A percentile compares a stretch with the other conserved stretches of the same genome.
Evolutionary conservation across 2,797 vertebrate genomes (phyloP).

Genomic region (Hydrocynus forskahlii): DNA sequence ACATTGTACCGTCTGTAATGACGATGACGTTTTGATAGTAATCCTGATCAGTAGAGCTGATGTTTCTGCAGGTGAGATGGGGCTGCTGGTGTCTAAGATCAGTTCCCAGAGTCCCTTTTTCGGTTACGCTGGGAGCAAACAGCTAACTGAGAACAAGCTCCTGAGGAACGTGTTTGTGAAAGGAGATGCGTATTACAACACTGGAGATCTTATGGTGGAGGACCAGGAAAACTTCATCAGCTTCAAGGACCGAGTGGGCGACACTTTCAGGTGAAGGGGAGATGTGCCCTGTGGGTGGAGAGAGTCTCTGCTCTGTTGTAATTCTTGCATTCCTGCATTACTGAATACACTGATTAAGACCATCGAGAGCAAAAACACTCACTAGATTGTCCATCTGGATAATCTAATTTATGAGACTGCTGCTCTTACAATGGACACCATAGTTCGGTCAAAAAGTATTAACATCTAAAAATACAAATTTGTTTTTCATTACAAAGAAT

Average conservation of each 20-base stretch:
- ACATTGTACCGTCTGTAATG: too few species aligned
- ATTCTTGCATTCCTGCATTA: background rate
- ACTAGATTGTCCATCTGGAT: background rate
- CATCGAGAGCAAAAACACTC: background rate
- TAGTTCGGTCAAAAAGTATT: too few species aligned
- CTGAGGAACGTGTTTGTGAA: conserved; percentile 86
- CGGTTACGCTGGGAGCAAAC: conserved; percentile 89
- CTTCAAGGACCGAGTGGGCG: conserved; percentile 91
- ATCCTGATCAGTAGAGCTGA: background rate
- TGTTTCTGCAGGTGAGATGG: conserved; percentile 82
- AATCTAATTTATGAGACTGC: background rate
- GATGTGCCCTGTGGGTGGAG: background rate
- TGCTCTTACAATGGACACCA: too few species aligned
- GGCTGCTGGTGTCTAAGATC: conserved; percentile 88
- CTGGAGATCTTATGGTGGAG: conserved; percentile 90
- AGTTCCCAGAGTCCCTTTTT: conserved; percentile 86
- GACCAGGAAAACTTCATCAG: conserved; percentile 87
- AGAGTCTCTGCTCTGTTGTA: background rate
- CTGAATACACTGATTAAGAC: background rate
- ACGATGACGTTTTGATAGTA: background rate
- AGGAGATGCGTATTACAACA: conserved; percentile 92
- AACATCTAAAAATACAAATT: too few species aligned
- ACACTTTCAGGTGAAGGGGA: conserved; percentile 79
- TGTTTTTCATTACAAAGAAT: too few species aligned
- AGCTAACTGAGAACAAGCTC: conserved; percentile 87